These are phyloP conservation scores for Sarcophaga rosellei DNA, from an alignment of 2,888 invertebrate genomes.

Conservation along the genomic window DNA sequence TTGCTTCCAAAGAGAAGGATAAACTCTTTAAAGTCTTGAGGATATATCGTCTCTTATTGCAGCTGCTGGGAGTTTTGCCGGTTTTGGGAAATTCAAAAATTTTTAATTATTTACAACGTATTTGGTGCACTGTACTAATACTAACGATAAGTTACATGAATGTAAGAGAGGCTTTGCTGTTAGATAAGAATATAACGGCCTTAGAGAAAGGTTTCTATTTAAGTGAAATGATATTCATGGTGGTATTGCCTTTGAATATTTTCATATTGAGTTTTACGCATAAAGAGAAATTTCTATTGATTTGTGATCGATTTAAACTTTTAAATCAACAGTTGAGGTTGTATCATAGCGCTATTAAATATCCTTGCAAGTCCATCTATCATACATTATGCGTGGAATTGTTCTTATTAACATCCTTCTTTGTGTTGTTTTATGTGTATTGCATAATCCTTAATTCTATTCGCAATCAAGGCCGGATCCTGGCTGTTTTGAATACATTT, in stretches of 20 bases:
- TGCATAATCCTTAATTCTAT: conserved; percentile 45
- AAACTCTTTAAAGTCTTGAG: conserved; percentile 32
- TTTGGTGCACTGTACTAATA: conserved; percentile 52
- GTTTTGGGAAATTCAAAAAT: conserved; percentile 13
- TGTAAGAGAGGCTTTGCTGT: conserved; percentile 18
- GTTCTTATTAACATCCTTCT: conserved; percentile 1
- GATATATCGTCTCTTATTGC: conserved; percentile 33
- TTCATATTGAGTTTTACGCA: conserved; percentile 49
- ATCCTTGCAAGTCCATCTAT: background rate
- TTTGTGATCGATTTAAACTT: conserved; percentile 41
- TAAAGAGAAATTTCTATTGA: conserved; percentile 30
- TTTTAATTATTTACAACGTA: conserved; percentile 43
- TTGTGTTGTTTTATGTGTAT: conserved; percentile 19
- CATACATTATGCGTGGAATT: conserved; percentile 26
- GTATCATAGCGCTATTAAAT: background rate
- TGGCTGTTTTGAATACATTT: conserved; percentile 6
- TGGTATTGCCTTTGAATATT: conserved; percentile 43
- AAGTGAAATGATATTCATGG: conserved; percentile 62
- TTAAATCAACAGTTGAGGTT: conserved; percentile 42
- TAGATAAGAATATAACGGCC: conserved; percentile 30
- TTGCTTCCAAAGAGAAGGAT: conserved; percentile 10
- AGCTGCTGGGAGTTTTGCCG: conserved; percentile 66
- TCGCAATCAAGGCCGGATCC: background rate
- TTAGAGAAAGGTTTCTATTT: conserved; percentile 65
- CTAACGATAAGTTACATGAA: conserved; percentile 44